phyloP scores from a whole-genome alignment of 2,888 invertebrate species.

The Andrena minutula region DNA sequence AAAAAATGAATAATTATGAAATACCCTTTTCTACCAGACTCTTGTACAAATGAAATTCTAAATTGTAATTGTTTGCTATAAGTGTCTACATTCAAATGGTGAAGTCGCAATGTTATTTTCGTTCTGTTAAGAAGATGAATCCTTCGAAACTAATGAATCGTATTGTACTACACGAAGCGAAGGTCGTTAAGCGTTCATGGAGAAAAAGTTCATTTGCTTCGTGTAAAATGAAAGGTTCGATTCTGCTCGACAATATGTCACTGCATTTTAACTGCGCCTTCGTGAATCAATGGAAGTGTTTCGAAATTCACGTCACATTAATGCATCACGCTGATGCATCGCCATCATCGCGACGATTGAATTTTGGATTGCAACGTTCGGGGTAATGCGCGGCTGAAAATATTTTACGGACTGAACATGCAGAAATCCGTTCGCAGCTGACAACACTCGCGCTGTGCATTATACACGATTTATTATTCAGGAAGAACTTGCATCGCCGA shows the following conservation, averaged over 20 bases:
- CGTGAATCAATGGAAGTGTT: conserved; percentile 13
- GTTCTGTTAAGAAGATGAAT: too few species aligned
- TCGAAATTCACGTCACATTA: conserved; percentile 23
- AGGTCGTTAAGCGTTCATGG: neutral
- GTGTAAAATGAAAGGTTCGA: neutral
- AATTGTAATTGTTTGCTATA: too few species aligned
- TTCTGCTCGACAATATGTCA: neutral
- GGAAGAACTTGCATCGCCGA: neutral
- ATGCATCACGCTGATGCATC: conserved; percentile 17
- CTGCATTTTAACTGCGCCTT: conserved; percentile 6
- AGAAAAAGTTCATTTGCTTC: neutral
- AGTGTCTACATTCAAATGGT: too few species aligned
- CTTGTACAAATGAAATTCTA: too few species aligned
- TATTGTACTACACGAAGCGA: neutral
- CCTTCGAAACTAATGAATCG: neutral
- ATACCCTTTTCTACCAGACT: too few species aligned
- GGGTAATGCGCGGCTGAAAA: conserved; percentile 42
- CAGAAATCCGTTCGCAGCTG: conserved; percentile 25
- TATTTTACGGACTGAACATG: conserved; percentile 22
- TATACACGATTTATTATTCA: conserved; percentile 17
- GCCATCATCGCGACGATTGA: conserved; percentile 43
- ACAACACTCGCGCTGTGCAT: neutral
- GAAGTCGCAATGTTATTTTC: too few species aligned
- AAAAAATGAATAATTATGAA: too few species aligned
- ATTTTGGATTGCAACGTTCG: conserved; percentile 49